Percentiles rank a stretch among this genome's conserved stretches.
phyloP scores from a whole-genome alignment of 2,888 invertebrate species.

The Electrophaes corylata region DNA sequence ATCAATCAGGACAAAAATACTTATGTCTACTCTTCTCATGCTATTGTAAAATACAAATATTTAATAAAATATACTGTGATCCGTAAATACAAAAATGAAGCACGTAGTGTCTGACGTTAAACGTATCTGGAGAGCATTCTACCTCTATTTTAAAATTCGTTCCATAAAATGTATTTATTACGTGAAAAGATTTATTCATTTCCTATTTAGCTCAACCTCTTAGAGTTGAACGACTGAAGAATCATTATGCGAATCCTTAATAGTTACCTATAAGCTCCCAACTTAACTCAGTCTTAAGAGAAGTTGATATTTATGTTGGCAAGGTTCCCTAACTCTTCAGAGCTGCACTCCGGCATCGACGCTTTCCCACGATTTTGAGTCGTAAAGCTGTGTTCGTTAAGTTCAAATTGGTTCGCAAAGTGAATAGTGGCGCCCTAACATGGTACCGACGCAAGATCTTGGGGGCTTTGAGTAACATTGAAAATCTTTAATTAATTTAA shows the following conservation, averaged over 20 bases:
- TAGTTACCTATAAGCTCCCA: conserved; percentile 41
- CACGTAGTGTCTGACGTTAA: not conserved
- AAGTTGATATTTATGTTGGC: conserved; percentile 43
- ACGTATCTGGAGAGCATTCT: not conserved
- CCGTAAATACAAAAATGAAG: too few relatives aligned
- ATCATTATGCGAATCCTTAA: conserved; percentile 39
- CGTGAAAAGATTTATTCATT: conserved; percentile 21
- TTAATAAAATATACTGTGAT: too few relatives aligned
- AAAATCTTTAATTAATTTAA: conserved; percentile 27
- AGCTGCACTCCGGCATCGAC: conserved; percentile 33
- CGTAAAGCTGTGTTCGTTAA: conserved; percentile 19
- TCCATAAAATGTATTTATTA: conserved; percentile 5
- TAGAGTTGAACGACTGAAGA: conserved; percentile 34
- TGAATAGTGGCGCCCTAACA: conserved; percentile 28
- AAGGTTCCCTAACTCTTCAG: conserved; percentile 38
- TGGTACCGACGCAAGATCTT: conserved; percentile 19
- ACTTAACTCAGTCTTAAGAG: conserved; percentile 35
- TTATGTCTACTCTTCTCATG: too few relatives aligned
- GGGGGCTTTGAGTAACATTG: conserved; percentile 19
- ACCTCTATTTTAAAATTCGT: not conserved
- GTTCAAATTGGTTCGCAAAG: conserved; percentile 15
- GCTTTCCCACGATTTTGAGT: conserved; percentile 15
- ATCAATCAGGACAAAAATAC: too few relatives aligned
- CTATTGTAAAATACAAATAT: too few relatives aligned
- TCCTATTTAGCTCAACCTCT: conserved; percentile 30